Evolutionary conservation across 2,113 vertebrate species (phyloP).

Genomic region (Hiodon tergisus): DNA sequence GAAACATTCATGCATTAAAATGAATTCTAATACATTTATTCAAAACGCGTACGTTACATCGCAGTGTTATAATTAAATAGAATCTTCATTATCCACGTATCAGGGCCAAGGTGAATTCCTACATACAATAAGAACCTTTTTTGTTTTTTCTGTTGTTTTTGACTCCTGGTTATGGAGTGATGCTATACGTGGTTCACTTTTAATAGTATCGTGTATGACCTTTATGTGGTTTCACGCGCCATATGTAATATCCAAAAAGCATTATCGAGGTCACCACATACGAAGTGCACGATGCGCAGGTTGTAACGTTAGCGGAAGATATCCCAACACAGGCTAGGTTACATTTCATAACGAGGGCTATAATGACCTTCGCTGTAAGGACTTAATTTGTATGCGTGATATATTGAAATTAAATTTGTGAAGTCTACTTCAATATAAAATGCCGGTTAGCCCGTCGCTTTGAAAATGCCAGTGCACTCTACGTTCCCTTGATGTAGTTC

Average conservation of each 20-base stretch:
- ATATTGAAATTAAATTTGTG: too few species aligned
- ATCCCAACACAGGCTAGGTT: background rate
- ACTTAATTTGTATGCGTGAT: too few species aligned
- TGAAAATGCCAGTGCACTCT: background rate
- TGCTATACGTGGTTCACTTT: background rate
- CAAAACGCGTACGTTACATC: background rate
- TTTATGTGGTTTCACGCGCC: conserved; percentile 1
- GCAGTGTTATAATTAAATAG: background rate
- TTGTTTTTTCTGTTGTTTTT: background rate
- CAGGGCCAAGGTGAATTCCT: background rate
- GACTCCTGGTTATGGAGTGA: too few species aligned
- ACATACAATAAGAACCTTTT: background rate
- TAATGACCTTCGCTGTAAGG: too few species aligned
- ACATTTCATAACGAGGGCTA: too few species aligned
- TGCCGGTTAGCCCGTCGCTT: conserved; percentile 23
- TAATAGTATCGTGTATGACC: conserved; percentile 8
- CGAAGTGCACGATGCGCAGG: conserved; percentile 10
- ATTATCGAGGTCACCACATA: conserved; percentile 35
- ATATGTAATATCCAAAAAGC: conserved; percentile 21
- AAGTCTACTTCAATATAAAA: conserved; percentile 10
- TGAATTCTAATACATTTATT: background rate
- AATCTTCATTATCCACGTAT: background rate
- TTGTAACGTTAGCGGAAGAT: background rate
- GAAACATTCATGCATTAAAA: background rate
- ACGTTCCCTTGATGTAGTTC: too few species aligned